Percentiles rank a stretch among this genome's conserved stretches.
Evolutionary conservation across 2,797 vertebrate species (phyloP).

Genomic region (Sebastes dallii): DNA sequence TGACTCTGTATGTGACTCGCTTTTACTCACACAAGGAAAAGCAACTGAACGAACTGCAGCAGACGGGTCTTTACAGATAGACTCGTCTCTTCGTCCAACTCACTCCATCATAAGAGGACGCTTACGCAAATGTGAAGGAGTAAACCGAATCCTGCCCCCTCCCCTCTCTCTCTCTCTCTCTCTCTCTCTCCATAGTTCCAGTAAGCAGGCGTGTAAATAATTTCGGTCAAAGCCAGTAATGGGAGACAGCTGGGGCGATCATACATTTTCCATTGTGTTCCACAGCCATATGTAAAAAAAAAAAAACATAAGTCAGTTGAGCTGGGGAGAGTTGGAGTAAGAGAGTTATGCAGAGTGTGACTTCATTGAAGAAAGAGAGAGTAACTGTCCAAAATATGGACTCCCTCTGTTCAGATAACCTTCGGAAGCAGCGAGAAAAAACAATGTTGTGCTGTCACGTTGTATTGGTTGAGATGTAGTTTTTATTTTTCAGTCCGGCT

Average conservation of each 20-base stretch:
- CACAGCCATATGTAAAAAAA: slow-evolving; percentile 41
- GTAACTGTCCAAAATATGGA: slow-evolving; percentile 26
- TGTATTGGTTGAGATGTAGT: neutral
- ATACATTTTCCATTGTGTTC: slow-evolving; percentile 83
- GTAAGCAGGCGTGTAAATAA: slow-evolving; percentile 81
- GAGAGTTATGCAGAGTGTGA: slow-evolving; percentile 50
- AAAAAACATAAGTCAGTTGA: slow-evolving; percentile 26
- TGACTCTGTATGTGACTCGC: neutral
- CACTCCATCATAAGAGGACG: slow-evolving; percentile 25
- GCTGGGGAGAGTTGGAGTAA: slow-evolving; percentile 46
- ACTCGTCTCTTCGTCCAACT: neutral
- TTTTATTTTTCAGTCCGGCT: neutral
- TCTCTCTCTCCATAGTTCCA: slow-evolving; percentile 66
- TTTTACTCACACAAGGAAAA: neutral
- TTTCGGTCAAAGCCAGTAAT: slow-evolving; percentile 79
- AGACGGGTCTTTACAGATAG: slow-evolving; percentile 10
- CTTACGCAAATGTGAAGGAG: slow-evolving; percentile 60
- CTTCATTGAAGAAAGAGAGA: slow-evolving; percentile 63
- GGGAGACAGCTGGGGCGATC: slow-evolving; percentile 81
- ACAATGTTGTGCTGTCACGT: neutral
- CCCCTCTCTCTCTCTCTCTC: neutral
- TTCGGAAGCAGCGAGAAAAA: neutral
- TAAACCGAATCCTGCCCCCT: slow-evolving; percentile 28
- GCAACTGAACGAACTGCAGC: neutral
- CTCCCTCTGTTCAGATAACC: slow-evolving; percentile 19